Evolutionary conservation across 2,113 vertebrate genomes (phyloP), one percentile per base, ranked within the genome.

Genomic region (Bubo bubo): DNA sequence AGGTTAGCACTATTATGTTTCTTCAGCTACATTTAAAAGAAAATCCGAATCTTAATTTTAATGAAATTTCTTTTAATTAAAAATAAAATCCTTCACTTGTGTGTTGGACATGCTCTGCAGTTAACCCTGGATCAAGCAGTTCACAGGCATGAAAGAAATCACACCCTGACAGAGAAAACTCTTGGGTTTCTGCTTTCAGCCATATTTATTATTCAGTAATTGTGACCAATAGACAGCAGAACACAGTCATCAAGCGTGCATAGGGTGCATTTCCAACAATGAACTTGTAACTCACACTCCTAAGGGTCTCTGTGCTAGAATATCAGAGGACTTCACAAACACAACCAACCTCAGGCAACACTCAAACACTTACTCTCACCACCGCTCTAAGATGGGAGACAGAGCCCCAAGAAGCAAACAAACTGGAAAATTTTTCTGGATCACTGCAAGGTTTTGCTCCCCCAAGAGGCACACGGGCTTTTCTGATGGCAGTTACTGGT

Each of bases 201-300:
- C 27, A 26, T 49, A 70, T 70, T 83, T 86, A 73, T 68, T 80
- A 41, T 49, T 30, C 41, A 76, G 27, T n/a, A 76, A 67, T 35
- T 67, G 22, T 7, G 8, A 62, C 21, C 55, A 88, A 45, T 0
- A 62, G 16, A 82, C 30, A 84, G 75, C 4, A 75, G 59, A 94
- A 66, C 17, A 39, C 9, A 76, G n/a, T 39, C 6, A 60, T 26
- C 32, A 83, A 37, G 28, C 19, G 21, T 59, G 26, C 37, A 35
- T 0, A 47, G 37, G n/a, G 13, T 21, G 9, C 12, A 50, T n/a
- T 82, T 82, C 53, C 22, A 41, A 23, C 2, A 0, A n/a, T 14
- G 6, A 79, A 62, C 27, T 70, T 56, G 18, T 53, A 49, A 43
- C 13, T 63, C 21, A 17, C 41, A 32, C 16, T 35, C 30, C 28